A percentile compares a stretch with the other conserved stretches of the same genome.
Evolutionary conservation across 2,888 invertebrate species (phyloP).

Genomic region (Caenorhabditis afra): DNA sequence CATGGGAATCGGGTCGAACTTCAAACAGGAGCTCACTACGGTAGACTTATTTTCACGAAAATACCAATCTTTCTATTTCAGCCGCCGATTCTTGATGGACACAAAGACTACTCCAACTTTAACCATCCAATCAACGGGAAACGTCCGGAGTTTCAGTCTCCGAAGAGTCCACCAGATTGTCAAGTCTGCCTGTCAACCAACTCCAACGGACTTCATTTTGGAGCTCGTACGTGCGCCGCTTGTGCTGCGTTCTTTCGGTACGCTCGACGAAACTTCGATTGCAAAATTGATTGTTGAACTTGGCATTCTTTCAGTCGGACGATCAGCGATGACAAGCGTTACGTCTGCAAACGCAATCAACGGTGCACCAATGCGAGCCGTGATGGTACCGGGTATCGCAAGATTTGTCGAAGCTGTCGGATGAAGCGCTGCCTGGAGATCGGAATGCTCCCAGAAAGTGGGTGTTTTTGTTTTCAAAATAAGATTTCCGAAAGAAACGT

Average conservation of each 20-base stretch:
- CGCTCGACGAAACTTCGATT: neutral
- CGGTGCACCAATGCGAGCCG: slow-evolving; percentile 72
- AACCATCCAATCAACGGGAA: slow-evolving; percentile 13
- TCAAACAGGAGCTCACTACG: slow-evolving; percentile 46
- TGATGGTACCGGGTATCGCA: slow-evolving; percentile 78
- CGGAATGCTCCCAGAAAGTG: slow-evolving; percentile 80
- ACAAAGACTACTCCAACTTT: slow-evolving; percentile 13
- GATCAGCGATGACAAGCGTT: slow-evolving; percentile 76
- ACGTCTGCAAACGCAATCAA: slow-evolving; percentile 76
- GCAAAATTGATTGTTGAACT: too few species aligned
- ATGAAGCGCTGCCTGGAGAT: slow-evolving; percentile 77
- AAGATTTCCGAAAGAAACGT: neutral
- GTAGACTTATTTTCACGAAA: neutral
- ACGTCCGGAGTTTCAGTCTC: slow-evolving; percentile 1
- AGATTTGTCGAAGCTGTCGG: slow-evolving; percentile 77
- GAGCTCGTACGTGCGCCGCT: slow-evolving; percentile 78
- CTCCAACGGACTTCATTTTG: slow-evolving; percentile 80
- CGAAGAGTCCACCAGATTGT: slow-evolving; percentile 36
- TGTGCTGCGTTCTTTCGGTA: slow-evolving; percentile 77
- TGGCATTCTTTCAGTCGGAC: slow-evolving; percentile 68
- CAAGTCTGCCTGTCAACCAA: slow-evolving; percentile 75
- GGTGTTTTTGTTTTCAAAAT: slow-evolving; percentile 39
- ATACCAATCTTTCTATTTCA: slow-evolving; percentile 16
- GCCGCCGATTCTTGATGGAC: slow-evolving; percentile 23
- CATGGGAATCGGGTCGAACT: slow-evolving; percentile 7